Percentiles rank a stretch among this genome's conserved stretches.
Evolutionary conservation across 2,113 vertebrate genomes (phyloP).

Genomic region (Ciconia maguari): DNA sequence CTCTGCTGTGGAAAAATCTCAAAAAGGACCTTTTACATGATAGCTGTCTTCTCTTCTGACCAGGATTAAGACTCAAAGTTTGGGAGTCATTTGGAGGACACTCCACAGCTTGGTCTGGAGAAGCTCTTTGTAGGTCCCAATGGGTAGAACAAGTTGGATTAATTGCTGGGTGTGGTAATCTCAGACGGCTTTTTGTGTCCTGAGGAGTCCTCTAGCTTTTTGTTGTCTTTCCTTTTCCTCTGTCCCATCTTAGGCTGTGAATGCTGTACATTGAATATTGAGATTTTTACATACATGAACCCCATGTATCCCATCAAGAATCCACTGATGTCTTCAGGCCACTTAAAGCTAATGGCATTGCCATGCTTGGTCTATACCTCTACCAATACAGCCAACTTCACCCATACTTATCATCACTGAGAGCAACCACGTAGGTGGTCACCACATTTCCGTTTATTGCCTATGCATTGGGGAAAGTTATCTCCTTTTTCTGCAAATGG

Average conservation of each 20-base stretch:
- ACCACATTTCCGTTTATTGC: background rate
- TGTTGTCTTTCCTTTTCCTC: background rate
- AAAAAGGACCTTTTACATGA: background rate
- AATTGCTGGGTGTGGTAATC: background rate
- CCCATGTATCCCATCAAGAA: background rate
- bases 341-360: background rate
- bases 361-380: background rate
- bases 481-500: background rate
- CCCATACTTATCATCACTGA: background rate
- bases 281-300: background rate
- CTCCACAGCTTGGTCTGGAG: background rate
- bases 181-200: background rate
- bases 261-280: background rate
- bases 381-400: background rate
- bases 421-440: background rate
- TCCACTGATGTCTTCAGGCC: background rate
- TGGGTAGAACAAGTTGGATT: rapidly evolving
- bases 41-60: background rate
- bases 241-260: background rate
- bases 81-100: background rate
- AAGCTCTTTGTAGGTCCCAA: background rate
- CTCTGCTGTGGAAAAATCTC: background rate
- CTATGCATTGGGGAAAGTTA: background rate
- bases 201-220: background rate
- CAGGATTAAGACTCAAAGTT: background rate